phyloP scores from a whole-genome alignment of 2,113 vertebrate genomes.

The Pangasianodon gigas region DNA sequence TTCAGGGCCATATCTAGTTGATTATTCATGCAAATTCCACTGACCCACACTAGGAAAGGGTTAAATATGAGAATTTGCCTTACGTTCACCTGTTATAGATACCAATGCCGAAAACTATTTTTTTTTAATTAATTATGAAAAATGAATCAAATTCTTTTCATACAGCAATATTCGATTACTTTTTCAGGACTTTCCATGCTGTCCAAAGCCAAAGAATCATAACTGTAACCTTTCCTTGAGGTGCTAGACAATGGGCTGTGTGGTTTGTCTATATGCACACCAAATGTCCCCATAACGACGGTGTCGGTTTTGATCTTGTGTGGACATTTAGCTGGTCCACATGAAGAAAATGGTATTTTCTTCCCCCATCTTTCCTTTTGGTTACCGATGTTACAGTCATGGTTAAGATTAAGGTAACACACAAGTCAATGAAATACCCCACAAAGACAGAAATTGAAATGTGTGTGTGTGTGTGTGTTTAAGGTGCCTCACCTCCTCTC shows the following conservation, averaged over 20 bases:
- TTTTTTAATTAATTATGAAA: not conserved
- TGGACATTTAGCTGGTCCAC: not conserved
- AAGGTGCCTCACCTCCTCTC: conserved; percentile 88
- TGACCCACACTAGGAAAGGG: not conserved
- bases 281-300: not conserved
- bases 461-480: conserved; percentile 1
- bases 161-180: not conserved
- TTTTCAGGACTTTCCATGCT: no score
- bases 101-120: not conserved
- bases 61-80: not conserved
- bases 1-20: not conserved
- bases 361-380: not conserved
- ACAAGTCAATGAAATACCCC: not conserved
- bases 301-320: not conserved
- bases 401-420: not conserved
- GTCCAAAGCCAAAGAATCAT: not conserved
- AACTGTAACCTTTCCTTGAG: not conserved
- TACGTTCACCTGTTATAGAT: not conserved
- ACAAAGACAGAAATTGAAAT: not conserved
- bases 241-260: not conserved
- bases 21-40: not conserved
- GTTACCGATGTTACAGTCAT: not conserved
- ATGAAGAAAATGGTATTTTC: not conserved
- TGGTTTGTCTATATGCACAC: not conserved
- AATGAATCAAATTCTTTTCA: not conserved